Base-by-base conservation (phyloP, 1,140 invertebrate genomes). In the Euborellia annulipes region DNA sequence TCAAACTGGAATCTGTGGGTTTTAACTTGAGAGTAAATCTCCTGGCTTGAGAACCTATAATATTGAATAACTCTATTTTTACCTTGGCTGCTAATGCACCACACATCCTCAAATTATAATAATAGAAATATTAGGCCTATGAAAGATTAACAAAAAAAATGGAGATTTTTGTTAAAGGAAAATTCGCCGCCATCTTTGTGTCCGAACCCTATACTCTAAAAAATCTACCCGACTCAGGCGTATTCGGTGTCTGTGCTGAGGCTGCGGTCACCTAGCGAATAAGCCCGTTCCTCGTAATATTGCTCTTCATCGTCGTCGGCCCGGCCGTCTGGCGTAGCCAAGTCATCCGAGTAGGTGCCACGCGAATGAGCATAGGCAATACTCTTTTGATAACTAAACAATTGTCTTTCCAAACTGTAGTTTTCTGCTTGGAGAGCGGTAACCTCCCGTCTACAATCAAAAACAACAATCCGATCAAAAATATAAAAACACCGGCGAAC, bases 311-410 rank as follows among this genome's bases (percentile, higher is more conserved):
- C 56, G 11, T 50, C 51, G 16, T 47, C 53, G 8, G 44, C 45
- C 13, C 45, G 37, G 53, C 62, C 54, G 57, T 68, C 59, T 53
- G 65, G 59, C 42, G 64, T 61, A 44, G 62, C 63, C 54, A 64
- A 55, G 49, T 68, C 70, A 46, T 68, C 69, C 20, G 55, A 63
- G 46, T 57, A 68, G 52, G 52, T 64, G 50, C 59, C 67, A 54
- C 65, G 69, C 56, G 71, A 69, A 51, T 80, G 79, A 4, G 78
- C 78, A 49, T 75, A 80, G n/a, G 83, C 82, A 27, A 88, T 72
- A 54, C 79, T 84, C 60, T 85, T 82, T 61, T 89, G 85, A 59
- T 88, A 89, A 58, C 80, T 85, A 67, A 89, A 83, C 30, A 90
- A 61, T 62, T 91, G 84, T 47, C 85, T 69, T 61, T 91, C 86